phyloP scores from a whole-genome alignment of 2,888 invertebrate genomes.

The Meta bourneti region DNA sequence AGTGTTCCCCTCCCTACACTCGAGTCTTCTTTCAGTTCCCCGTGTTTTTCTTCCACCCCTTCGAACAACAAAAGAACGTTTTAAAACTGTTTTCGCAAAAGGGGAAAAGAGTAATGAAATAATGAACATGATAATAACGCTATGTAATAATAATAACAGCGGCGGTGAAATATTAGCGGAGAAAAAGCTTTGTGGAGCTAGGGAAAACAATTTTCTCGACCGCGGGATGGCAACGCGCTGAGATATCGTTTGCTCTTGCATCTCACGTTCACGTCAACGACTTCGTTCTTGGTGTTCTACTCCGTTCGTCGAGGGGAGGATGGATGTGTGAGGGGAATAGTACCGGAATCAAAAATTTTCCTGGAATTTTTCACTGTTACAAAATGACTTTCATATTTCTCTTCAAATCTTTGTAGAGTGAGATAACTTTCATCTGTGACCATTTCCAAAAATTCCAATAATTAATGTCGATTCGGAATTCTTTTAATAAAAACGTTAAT shows the following conservation, averaged over 20 bases:
- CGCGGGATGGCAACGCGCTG: not conserved
- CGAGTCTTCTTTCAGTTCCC: constrained; percentile 1
- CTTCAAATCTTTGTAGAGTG: too few relatives aligned
- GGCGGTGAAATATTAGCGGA: constrained; percentile 70
- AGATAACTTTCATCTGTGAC: too few relatives aligned
- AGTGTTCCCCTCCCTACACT: not conserved
- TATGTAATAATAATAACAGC: constrained; percentile 37
- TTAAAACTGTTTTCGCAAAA: constrained; percentile 59
- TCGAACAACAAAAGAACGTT: constrained; percentile 53
- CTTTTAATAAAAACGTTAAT: too few relatives aligned
- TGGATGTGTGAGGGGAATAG: too few relatives aligned
- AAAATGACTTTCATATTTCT: too few relatives aligned
- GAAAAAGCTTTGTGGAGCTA: constrained; percentile 1
- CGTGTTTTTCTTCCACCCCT: constrained; percentile 1
- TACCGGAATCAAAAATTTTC: too few relatives aligned
- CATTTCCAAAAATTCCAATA: too few relatives aligned
- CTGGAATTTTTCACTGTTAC: too few relatives aligned
- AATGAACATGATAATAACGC: constrained; percentile 62
- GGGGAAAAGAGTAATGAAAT: constrained; percentile 70
- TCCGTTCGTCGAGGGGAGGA: too few relatives aligned
- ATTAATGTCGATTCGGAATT: too few relatives aligned
- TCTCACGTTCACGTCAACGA: not conserved
- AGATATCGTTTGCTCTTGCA: not conserved
- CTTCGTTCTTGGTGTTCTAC: not conserved
- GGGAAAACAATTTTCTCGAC: constrained; percentile 44